A percentile compares a stretch with the other conserved stretches of the same genome.
phyloP scores from a whole-genome alignment of 1,140 invertebrate genomes.

The Neomicropteryx cornuta region DNA sequence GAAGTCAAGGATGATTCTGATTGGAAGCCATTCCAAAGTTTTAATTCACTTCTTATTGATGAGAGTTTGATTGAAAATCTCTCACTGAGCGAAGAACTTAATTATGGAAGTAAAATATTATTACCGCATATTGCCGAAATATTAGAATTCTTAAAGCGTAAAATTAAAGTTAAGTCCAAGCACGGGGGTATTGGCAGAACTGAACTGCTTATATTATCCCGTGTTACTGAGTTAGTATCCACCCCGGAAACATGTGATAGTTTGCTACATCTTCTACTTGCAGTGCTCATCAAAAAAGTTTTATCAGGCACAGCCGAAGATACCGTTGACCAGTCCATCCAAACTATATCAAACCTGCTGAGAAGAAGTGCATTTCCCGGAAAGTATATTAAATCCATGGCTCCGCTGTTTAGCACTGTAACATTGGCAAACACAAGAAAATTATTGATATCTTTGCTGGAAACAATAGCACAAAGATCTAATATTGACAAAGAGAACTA shows the following conservation, averaged over 20 bases:
- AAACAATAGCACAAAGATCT: slow-evolving; percentile 38
- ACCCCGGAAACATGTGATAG: slow-evolving; percentile 53
- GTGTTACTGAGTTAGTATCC: slow-evolving; percentile 60
- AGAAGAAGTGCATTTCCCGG: slow-evolving; percentile 52
- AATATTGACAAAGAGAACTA: slow-evolving; percentile 26
- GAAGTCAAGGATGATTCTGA: slow-evolving; percentile 40
- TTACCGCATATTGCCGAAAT: slow-evolving; percentile 62
- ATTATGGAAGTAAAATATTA: slow-evolving; percentile 62
- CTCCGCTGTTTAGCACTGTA: slow-evolving; percentile 53
- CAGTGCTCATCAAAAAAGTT: slow-evolving; percentile 58
- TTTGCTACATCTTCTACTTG: slow-evolving; percentile 59
- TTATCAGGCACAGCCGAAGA: slow-evolving; percentile 48
- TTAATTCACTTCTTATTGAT: slow-evolving; percentile 19
- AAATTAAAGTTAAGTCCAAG: slow-evolving; percentile 45
- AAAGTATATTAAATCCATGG: slow-evolving; percentile 51
- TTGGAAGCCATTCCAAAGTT: slow-evolving; percentile 25
- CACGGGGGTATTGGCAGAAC: slow-evolving; percentile 45
- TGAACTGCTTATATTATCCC: slow-evolving; percentile 69
- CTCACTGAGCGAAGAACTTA: slow-evolving; percentile 37
- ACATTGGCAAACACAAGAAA: slow-evolving; percentile 48
- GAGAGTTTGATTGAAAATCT: slow-evolving; percentile 16
- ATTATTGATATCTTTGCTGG: slow-evolving; percentile 46
- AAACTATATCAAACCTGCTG: slow-evolving; percentile 61
- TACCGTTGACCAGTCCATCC: slow-evolving; percentile 46
- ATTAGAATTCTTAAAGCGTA: slow-evolving; percentile 57